These are phyloP conservation scores for Triops longicaudatus DNA, from an alignment of 1,140 invertebrate species.

Conservation along the genomic window DNA sequence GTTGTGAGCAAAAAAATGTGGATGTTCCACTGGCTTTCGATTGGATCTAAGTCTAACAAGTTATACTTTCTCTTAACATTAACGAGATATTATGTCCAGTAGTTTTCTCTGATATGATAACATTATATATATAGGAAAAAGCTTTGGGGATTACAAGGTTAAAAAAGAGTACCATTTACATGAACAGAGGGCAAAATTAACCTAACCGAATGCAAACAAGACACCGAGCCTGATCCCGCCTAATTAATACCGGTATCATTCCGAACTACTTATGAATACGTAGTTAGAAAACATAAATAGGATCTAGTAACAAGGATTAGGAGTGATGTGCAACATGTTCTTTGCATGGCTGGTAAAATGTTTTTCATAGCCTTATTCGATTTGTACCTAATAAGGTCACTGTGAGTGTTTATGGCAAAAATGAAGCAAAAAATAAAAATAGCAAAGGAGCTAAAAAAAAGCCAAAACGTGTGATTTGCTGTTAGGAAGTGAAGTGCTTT, in stretches of 20 bases:
- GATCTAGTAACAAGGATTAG: not conserved
- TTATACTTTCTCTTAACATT: not conserved
- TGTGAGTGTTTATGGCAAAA: not conserved
- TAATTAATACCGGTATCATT: constrained; percentile 15
- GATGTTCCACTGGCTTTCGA: not conserved
- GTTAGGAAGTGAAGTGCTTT: not conserved
- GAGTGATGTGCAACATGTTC: not conserved
- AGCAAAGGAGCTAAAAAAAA: not conserved
- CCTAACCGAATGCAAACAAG: not conserved
- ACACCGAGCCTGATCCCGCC: not conserved
- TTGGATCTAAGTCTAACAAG: not conserved
- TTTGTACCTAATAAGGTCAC: constrained; percentile 1
- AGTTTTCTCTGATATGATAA: not conserved
- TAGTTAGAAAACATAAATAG: constrained; percentile 2
- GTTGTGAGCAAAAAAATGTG: constrained; percentile 3
- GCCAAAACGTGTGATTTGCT: not conserved
- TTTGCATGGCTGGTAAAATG: not conserved
- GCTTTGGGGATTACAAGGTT: not conserved
- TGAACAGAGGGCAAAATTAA: not conserved
- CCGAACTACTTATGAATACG: constrained; percentile 11
- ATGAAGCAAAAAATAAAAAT: not conserved
- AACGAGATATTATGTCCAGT: not conserved
- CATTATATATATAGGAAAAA: not conserved
- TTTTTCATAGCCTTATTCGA: not conserved
- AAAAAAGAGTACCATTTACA: not conserved